These are phyloP conservation scores for Distichodus sexfasciatus DNA, from an alignment of 2,797 vertebrate genomes.

Conservation along the genomic window DNA sequence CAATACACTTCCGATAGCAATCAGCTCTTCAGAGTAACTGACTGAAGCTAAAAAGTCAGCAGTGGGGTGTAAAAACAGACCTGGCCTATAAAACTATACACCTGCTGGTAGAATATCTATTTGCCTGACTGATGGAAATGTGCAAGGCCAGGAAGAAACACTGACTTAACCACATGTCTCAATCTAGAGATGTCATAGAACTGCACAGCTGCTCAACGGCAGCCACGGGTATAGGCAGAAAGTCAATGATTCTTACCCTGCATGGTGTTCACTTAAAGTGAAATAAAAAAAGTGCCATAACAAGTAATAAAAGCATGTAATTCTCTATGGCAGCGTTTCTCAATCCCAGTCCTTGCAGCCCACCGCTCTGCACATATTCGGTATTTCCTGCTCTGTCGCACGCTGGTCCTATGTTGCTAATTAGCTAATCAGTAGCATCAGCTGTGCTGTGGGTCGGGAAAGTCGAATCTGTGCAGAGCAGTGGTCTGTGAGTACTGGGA, in stretches of 20 bases:
- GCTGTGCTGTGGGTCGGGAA: too few species aligned
- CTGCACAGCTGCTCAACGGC: too few species aligned
- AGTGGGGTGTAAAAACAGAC: conserved; percentile 16
- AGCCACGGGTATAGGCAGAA: background rate
- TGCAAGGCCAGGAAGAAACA: background rate
- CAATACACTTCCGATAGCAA: background rate
- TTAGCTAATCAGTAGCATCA: too few species aligned
- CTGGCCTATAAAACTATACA: conserved; percentile 42
- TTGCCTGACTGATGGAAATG: conserved; percentile 34
- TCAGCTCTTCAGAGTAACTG: background rate
- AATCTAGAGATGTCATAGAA: background rate
- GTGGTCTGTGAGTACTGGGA: too few species aligned
- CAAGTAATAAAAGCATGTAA: too few species aligned
- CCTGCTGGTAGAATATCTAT: conserved; percentile 36
- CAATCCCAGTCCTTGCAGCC: too few species aligned
- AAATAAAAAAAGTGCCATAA: background rate
- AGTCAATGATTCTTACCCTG: background rate
- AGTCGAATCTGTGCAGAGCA: too few species aligned
- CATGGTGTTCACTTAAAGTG: background rate
- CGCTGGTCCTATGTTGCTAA: too few species aligned
- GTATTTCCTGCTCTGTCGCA: too few species aligned
- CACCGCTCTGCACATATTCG: too few species aligned
- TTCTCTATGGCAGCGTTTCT: too few species aligned
- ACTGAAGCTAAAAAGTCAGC: background rate
- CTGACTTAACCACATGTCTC: conserved; percentile 13